Evolutionary conservation across 2,113 vertebrate species (phyloP).

Genomic region (Abramis brama): DNA sequence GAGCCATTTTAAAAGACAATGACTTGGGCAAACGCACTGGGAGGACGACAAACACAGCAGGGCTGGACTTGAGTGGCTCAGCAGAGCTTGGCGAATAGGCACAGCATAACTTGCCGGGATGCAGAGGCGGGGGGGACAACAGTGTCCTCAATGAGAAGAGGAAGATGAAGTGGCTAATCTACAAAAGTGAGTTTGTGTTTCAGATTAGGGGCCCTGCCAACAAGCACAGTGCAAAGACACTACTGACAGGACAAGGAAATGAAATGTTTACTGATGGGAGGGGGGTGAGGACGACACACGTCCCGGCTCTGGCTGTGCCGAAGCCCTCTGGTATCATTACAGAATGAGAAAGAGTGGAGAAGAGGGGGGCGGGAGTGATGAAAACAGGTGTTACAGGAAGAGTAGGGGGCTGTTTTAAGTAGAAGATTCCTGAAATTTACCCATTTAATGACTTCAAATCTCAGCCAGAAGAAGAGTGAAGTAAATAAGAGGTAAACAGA

Average conservation of each 20-base stretch:
- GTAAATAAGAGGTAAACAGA: too few relatives aligned
- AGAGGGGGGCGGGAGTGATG: not conserved
- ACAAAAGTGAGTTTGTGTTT: constrained; percentile 76
- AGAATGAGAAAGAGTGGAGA: constrained; percentile 5
- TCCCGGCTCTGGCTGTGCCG: constrained; percentile 58
- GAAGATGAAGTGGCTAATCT: constrained; percentile 61
- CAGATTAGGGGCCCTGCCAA: constrained; percentile 76
- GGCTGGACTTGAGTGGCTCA: constrained; percentile 31
- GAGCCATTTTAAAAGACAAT: constrained; percentile 42
- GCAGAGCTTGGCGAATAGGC: constrained; percentile 54
- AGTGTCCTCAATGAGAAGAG: constrained; percentile 53
- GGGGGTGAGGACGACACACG: constrained; percentile 64
- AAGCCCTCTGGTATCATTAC: constrained; percentile 40
- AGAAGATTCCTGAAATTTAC: constrained; percentile 19
- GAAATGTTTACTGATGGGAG: constrained; percentile 74
- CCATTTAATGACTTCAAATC: not conserved
- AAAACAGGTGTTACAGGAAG: constrained; percentile 44
- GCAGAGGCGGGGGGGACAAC: constrained; percentile 56
- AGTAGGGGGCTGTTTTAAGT: not conserved
- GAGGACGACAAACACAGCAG: constrained; percentile 9
- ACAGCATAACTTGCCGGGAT: constrained; percentile 66
- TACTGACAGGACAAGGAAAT: constrained; percentile 78
- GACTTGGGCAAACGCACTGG: constrained; percentile 37
- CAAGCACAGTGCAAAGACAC: constrained; percentile 70
- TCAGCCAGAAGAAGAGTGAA: not conserved